Conservation (phyloP, 2,888 invertebrate genomes). For the Scrobipalpa costella region DNA sequence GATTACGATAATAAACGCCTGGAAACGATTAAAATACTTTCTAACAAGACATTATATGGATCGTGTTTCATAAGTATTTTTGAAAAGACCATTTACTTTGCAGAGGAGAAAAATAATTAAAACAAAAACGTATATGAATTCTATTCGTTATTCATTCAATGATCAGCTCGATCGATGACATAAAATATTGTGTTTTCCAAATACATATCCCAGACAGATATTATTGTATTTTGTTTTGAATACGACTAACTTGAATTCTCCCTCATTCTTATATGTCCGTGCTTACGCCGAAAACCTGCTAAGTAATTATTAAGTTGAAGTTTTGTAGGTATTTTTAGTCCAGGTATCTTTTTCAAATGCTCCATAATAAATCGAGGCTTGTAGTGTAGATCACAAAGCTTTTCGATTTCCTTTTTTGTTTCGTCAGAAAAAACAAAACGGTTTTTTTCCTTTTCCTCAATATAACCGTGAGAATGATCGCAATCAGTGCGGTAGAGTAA, state of each 20-base stretch:
- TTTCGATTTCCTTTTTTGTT: conserved; percentile 22
- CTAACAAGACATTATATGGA: too few relatives aligned
- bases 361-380: neutral
- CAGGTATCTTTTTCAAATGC: neutral
- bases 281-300: neutral
- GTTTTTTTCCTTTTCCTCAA: conserved; percentile 24
- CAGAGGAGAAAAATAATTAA: too few relatives aligned
- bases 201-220: too few relatives aligned
- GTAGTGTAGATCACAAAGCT: neutral
- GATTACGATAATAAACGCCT: neutral
- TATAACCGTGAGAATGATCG: conserved; percentile 34
- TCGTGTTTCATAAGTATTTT: too few relatives aligned
- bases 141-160: too few relatives aligned
- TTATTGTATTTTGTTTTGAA: too few relatives aligned
- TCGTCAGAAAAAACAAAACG: conserved; percentile 30
- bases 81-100: too few relatives aligned
- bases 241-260: neutral
- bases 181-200: too few relatives aligned
- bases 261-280: neutral
- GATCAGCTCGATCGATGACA: too few relatives aligned
- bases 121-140: too few relatives aligned
- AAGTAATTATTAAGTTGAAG: neutral
- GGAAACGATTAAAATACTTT: neutral
- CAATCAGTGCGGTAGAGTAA: conserved; percentile 34
- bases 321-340: neutral